A percentile compares a stretch with the other conserved stretches of the same genome.
Evolutionary conservation across 1,140 invertebrate genomes (phyloP).

Genomic region (Cydia fagiglandana): DNA sequence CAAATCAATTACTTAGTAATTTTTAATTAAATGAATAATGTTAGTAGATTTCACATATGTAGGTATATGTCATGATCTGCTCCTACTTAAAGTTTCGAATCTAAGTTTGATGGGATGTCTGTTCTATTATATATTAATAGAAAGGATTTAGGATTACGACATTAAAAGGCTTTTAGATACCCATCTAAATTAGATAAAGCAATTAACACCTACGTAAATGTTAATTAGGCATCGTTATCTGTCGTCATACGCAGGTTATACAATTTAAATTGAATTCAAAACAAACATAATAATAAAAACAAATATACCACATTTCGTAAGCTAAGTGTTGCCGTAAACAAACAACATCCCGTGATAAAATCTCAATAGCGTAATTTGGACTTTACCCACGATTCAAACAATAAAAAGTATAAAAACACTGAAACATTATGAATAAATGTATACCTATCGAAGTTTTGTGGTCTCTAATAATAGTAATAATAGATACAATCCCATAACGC

Average conservation of each 20-base stretch:
- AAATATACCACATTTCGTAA: neutral
- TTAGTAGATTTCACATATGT: no score
- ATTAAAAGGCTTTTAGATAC: neutral
- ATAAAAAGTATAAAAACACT: no score
- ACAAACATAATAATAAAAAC: neutral
- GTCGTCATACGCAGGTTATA: neutral
- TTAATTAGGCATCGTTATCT: neutral
- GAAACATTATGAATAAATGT: slow-evolving; percentile 8
- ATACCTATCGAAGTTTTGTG: slow-evolving; percentile 12
- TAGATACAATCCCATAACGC: neutral
- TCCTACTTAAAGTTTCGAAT: no score
- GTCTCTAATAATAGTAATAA: slow-evolving; percentile 11
- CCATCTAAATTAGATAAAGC: neutral
- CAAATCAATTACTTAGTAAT: no score
- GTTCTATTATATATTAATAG: neutral
- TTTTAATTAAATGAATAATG: no score
- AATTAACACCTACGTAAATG: neutral
- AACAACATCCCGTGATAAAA: neutral
- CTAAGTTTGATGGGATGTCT: no score
- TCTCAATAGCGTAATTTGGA: neutral
- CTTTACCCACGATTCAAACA: slow-evolving; percentile 9
- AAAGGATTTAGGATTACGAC: neutral
- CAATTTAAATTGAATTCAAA: neutral
- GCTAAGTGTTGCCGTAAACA: neutral
- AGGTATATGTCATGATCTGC: no score